These are phyloP conservation scores for Oenanthe oenanthe DNA, from an alignment of 2,113 vertebrate genomes.

Conservation along the genomic window DNA sequence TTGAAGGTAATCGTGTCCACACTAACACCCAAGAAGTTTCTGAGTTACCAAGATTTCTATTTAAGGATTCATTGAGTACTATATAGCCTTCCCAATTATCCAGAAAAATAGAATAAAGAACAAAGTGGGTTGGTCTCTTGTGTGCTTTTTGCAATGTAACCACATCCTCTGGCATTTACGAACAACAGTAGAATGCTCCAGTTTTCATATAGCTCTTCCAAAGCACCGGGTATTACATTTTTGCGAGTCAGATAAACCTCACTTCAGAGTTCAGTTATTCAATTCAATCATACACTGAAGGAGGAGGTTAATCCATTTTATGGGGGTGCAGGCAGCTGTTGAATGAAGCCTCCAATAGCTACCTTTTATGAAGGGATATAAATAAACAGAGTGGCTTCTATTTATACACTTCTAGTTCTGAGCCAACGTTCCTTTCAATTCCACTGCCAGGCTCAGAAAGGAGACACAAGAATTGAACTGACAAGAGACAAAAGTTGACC, in stretches of 20 bases:
- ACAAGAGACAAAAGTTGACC: not conserved
- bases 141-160: not conserved
- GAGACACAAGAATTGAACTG: not conserved
- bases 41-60: not conserved
- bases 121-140: not conserved
- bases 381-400: constrained; percentile 43
- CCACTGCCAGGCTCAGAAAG: not conserved
- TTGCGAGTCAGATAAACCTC: not conserved
- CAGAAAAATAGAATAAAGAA: not conserved
- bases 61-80: not conserved
- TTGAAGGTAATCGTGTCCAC: not conserved
- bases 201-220: not conserved
- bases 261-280: not conserved
- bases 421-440: not conserved
- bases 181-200: not conserved
- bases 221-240: not conserved
- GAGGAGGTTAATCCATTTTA: constrained; percentile 11
- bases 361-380: constrained; percentile 28
- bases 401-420: constrained; percentile 12
- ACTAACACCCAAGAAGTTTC: not conserved
- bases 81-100: not conserved
- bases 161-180: not conserved
- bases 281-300: not conserved
- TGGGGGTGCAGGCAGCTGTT: constrained; percentile 3
- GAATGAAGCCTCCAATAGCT: not conserved